These are phyloP conservation scores for Bufo gargarizans DNA, from an alignment of 2,113 vertebrate species.

Conservation along the genomic window DNA sequence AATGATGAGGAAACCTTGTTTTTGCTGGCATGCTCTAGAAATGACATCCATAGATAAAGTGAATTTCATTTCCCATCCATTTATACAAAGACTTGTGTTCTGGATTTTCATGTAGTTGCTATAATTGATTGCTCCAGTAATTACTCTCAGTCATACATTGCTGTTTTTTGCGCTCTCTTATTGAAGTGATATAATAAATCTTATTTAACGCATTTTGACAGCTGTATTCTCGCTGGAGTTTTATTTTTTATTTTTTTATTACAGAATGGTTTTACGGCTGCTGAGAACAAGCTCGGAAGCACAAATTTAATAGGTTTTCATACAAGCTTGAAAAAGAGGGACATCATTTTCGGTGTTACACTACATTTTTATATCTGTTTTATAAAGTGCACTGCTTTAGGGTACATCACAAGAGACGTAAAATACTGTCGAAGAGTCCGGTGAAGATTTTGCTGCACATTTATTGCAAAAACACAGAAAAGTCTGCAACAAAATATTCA, in stretches of 20 bases:
- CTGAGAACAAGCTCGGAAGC: not conserved
- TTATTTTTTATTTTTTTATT: not conserved
- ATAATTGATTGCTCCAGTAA: constrained; percentile 35
- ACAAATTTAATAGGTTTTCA: not conserved
- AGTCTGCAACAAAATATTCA: too few species aligned
- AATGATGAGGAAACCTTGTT: not conserved
- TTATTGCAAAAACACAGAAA: too few species aligned
- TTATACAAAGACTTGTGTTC: not conserved
- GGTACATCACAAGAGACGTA: too few species aligned
- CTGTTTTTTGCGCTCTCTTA: not conserved
- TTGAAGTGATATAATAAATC: constrained; percentile 48
- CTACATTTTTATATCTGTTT: not conserved
- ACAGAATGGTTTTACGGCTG: not conserved
- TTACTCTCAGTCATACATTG: not conserved
- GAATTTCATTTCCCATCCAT: not conserved
- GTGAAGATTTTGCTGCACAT: too few species aligned
- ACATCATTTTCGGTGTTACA: not conserved
- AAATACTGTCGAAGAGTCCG: too few species aligned
- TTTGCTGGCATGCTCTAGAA: not conserved
- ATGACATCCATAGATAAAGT: not conserved
- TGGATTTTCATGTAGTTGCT: constrained; percentile 33
- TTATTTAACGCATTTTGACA: constrained; percentile 41
- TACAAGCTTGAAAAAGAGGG: not conserved
- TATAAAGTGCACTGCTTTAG: too few species aligned
- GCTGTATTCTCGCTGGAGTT: not conserved